Base-by-base conservation (phyloP, 2,888 invertebrate genomes). In the Drosophila birchii region DNA sequence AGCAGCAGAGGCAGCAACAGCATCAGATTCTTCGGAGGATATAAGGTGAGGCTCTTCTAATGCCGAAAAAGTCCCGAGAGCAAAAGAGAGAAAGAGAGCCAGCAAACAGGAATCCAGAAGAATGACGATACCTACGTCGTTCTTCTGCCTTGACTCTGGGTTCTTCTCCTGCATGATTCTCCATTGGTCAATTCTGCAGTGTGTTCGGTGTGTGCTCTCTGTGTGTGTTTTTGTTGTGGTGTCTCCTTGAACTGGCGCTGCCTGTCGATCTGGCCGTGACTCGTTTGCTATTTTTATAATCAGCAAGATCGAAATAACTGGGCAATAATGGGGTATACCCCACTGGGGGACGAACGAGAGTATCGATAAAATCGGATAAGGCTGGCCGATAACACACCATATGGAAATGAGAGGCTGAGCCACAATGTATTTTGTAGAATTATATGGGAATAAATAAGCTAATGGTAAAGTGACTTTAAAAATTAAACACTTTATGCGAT, bases 241-340 rank as follows among this genome's bases (percentile, higher is more conserved):
- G 78, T 75, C 80, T 83, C 83, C 86, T 82, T 80, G 81, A 64
- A 63, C 60, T 68, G 68, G 62, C 76, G 64, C 63, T 73, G 67
- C 75, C 59, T 39, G 60, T 75, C 58, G 58, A 58, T 59, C 54
- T 81, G 86, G 80, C 82, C 83, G 86, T 88, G 83, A 83, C 83
- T 83, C 82, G 88, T 88, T 83, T 83, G 86, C 83, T 83, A 83
- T 83, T 83, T 83, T 88, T 83, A 88, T 75, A 75, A 60, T 56
- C 75, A 69, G 68, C 68, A 34, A 57, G 70, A 68, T 68, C 68
- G 70, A 68, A 68, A 69, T 57, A 69, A 43, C 57, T 49, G 68
- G 38, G 36, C 57, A 49, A 23, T 36, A 44, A 47, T 58, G 45
- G 75, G 53, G 75, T 66, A 73, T 73, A 74, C 72, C 72, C 38